Percentiles rank a stretch among this genome's conserved stretches.
Evolutionary conservation across 2,888 invertebrate genomes (phyloP).

Genomic region (Cephus pulcher): DNA sequence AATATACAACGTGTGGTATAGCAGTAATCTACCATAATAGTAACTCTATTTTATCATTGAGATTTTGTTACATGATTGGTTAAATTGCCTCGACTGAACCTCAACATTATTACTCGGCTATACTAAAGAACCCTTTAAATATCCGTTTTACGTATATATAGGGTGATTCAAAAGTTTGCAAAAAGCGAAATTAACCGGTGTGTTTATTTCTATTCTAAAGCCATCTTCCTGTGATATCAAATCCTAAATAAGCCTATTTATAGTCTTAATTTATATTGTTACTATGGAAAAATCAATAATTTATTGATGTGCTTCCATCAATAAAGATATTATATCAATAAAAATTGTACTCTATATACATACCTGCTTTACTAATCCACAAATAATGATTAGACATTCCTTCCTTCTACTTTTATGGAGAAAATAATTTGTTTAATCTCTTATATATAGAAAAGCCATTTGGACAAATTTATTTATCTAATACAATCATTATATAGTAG

Average conservation of each 20-base stretch:
- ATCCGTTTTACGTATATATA: background rate
- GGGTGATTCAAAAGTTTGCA: background rate
- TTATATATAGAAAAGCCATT: background rate
- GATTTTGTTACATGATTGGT: background rate
- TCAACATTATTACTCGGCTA: background rate
- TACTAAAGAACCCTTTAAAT: background rate
- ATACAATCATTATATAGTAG: background rate
- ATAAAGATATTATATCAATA: no score
- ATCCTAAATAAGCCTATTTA: background rate
- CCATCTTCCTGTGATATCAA: background rate
- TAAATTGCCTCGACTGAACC: background rate
- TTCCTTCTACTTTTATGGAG: background rate
- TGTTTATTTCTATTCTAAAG: background rate
- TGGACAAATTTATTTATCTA: background rate
- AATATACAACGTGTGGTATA: background rate
- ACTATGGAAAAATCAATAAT: background rate
- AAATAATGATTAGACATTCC: background rate
- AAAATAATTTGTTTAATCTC: background rate
- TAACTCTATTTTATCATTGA: background rate
- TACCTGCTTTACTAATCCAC: background rate
- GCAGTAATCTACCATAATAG: background rate
- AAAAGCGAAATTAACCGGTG: background rate
- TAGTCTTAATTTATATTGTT: background rate
- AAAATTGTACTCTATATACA: background rate
- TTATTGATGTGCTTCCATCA: background rate